Conservation (phyloP, 2,888 invertebrate genomes). For the Leptinotarsa rubiginosa region DNA sequence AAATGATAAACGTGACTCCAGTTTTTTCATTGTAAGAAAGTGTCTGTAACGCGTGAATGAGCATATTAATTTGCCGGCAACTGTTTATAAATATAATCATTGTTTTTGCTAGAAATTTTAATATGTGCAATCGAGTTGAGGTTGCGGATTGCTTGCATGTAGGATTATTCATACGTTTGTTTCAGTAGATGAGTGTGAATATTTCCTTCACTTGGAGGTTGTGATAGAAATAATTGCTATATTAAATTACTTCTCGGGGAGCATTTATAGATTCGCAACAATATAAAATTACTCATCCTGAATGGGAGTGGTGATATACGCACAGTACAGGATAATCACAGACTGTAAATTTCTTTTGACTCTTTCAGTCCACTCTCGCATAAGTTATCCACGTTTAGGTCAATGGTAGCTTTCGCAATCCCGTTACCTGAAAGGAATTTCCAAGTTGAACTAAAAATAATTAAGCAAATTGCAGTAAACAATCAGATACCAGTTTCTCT, state of each 20-base stretch:
- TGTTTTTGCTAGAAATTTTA: constrained; percentile 6
- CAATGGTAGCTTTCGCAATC: too few species aligned
- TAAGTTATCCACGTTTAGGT: too few species aligned
- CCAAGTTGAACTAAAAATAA: too few species aligned
- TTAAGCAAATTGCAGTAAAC: too few species aligned
- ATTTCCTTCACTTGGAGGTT: neutral
- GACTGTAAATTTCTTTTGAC: too few species aligned
- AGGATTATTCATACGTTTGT: neutral
- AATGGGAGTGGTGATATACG: too few species aligned
- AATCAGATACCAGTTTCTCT: too few species aligned
- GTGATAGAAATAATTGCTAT: neutral
- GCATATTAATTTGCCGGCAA: neutral
- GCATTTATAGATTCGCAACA: neutral
- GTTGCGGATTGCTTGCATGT: neutral
- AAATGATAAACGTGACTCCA: constrained; percentile 13
- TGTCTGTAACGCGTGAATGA: constrained; percentile 4
- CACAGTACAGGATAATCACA: too few species aligned
- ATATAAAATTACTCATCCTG: neutral
- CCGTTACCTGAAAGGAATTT: too few species aligned
- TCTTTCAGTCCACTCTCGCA: too few species aligned
- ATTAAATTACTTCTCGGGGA: neutral
- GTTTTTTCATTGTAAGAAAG: constrained; percentile 12
- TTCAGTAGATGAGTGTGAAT: neutral
- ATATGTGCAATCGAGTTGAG: neutral
- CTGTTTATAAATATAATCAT: neutral